These are phyloP conservation scores for Caenorhabditis latens DNA, from an alignment of 1,140 invertebrate genomes.

Conservation along the genomic window DNA sequence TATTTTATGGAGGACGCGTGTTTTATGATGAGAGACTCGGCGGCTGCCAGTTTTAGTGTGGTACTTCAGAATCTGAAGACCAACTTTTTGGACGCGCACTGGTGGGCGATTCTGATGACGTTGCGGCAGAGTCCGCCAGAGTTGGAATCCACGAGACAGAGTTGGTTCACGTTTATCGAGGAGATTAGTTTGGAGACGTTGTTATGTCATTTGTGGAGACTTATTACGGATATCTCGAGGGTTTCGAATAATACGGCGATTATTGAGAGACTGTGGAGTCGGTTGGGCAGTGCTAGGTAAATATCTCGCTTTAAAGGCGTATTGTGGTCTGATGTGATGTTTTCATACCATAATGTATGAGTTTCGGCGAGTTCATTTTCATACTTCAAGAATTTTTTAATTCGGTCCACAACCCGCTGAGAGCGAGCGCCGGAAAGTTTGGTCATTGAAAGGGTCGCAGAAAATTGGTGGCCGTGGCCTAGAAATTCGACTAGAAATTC, in stretches of 20 bases:
- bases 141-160: not conserved
- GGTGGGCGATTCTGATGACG: conserved; percentile 27
- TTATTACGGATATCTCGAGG: not conserved
- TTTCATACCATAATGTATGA: no score
- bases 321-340: not conserved
- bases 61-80: not conserved
- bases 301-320: no score
- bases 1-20: not conserved
- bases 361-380: no score
- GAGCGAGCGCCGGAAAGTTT: no score
- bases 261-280: not conserved
- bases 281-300: not conserved
- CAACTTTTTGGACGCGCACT: not conserved
- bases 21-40: not conserved
- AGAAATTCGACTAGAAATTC: no score
- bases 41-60: not conserved
- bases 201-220: not conserved
- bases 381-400: no score
- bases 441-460: no score
- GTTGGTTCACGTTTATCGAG: conserved; percentile 1
- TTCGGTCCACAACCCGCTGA: no score
- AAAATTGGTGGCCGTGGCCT: no score
- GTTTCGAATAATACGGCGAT: not conserved
- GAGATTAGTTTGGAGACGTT: not conserved
- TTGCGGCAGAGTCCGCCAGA: not conserved